Percentiles rank a stretch among this genome's conserved stretches.
Conservation (phyloP, 2,113 vertebrate species). For the Acrocephalus arundinaceus region DNA sequence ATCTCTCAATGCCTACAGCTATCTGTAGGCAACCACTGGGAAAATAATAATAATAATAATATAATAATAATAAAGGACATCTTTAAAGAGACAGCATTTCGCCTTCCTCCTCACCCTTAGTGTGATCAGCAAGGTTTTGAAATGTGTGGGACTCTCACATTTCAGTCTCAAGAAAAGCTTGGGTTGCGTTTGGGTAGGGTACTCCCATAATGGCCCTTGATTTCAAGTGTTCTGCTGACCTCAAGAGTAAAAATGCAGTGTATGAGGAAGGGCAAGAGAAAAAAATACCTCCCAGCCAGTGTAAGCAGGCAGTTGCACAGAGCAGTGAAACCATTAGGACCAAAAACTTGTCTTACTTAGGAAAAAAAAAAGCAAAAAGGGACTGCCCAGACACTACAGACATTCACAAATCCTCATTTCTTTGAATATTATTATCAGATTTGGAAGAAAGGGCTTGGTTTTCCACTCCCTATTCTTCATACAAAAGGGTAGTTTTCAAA, state of each 20-base stretch:
- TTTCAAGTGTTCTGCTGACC: constrained; percentile 45
- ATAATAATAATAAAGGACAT: constrained; percentile 62
- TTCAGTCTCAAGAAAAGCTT: constrained; percentile 55
- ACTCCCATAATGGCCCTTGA: neutral
- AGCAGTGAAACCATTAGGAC: constrained; percentile 34
- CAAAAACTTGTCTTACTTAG: neutral
- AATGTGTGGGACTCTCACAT: constrained; percentile 55
- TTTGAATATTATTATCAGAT: neutral
- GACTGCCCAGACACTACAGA: neutral
- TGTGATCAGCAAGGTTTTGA: constrained; percentile 61
- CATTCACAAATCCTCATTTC: neutral
- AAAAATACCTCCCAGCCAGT: constrained; percentile 2
- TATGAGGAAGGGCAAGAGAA: constrained; percentile 15
- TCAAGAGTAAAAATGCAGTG: neutral
- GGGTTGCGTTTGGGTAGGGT: constrained; percentile 30
- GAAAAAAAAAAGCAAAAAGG: neutral
- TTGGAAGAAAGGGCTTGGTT: constrained; percentile 27
- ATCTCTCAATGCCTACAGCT: constrained; percentile 82
- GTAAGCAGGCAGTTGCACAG: constrained; percentile 12
- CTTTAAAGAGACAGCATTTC: constrained; percentile 82
- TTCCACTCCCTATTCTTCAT: constrained; percentile 15
- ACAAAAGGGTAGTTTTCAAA: constrained; percentile 52
- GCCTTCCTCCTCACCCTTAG: constrained; percentile 63
- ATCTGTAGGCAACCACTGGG: constrained; percentile 61
- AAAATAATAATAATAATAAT: constrained; percentile 46